phyloP scores from a whole-genome alignment of 2,113 vertebrate genomes.

The Formicarius rufipectus region DNA sequence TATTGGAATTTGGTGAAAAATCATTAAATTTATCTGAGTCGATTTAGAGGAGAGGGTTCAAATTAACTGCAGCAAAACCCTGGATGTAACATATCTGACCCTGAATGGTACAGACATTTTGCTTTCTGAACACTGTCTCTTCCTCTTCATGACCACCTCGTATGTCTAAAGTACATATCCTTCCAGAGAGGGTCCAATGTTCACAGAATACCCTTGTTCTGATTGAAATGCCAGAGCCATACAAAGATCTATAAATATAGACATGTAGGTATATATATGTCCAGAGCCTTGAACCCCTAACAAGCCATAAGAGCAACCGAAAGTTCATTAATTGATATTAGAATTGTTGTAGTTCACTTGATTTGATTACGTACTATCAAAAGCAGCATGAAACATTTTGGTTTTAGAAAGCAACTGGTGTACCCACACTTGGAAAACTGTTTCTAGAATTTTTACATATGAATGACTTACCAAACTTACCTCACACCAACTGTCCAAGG shows the following conservation, averaged over 20 bases:
- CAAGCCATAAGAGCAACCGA: not conserved
- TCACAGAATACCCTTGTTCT: not conserved
- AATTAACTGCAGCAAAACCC: not conserved
- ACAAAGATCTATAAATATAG: too few species aligned
- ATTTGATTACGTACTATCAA: not conserved
- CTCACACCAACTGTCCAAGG: not conserved
- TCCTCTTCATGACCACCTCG: not conserved
- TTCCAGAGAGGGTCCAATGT: not conserved
- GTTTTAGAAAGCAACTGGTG: not conserved
- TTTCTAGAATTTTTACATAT: not conserved
- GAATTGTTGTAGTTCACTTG: not conserved
- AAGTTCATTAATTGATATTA: not conserved
- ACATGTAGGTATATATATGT: too few species aligned
- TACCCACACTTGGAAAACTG: not conserved
- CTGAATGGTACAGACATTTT: not conserved
- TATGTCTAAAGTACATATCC: not conserved
- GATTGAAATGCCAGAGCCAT: not conserved
- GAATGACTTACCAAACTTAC: not conserved
- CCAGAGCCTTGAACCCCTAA: not conserved
- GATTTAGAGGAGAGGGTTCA: not conserved
- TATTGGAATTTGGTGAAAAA: conserved; percentile 30
- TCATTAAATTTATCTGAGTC: not conserved
- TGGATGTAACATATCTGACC: not conserved
- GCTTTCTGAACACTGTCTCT: not conserved
- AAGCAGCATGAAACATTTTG: not conserved